phyloP scores from a whole-genome alignment of 1,140 invertebrate genomes.

The Trachymyrmex cornetzi region DNA sequence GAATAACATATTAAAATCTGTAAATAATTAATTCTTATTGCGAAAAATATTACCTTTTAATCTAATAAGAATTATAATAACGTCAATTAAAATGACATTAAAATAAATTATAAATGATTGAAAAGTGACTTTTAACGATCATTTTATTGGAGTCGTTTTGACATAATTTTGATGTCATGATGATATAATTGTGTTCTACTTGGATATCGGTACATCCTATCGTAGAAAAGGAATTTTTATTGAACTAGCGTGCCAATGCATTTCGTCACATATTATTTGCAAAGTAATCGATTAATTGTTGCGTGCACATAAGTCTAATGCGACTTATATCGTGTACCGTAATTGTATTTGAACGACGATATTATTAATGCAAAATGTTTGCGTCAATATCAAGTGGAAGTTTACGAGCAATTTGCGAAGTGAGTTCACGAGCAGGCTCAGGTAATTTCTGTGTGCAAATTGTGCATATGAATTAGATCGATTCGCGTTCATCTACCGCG shows the following conservation, averaged over 20 bases:
- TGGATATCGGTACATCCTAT: no score
- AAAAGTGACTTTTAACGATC: no score
- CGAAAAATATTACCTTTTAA: no score
- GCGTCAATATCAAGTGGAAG: neutral
- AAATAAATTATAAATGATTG: no score
- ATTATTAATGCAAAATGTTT: slow-evolving; percentile 35
- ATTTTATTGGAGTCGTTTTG: no score
- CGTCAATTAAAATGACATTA: no score
- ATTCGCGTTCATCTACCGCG: neutral
- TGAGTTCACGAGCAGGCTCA: neutral
- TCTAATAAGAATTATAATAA: no score
- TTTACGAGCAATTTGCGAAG: neutral
- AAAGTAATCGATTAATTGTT: neutral
- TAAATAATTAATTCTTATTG: no score
- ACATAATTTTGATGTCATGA: no score
- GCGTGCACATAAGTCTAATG: neutral
- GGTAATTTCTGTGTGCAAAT: slow-evolving; percentile 11
- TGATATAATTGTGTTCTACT: no score
- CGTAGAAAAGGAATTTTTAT: neutral
- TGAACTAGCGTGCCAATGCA: neutral
- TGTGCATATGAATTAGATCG: slow-evolving; percentile 18
- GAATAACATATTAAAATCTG: no score
- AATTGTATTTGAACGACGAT: neutral
- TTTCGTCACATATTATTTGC: neutral
- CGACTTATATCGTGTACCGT: no score